Evolutionary conservation across 2,113 vertebrate species (phyloP).

Genomic region (Aleadryas rufinucha): DNA sequence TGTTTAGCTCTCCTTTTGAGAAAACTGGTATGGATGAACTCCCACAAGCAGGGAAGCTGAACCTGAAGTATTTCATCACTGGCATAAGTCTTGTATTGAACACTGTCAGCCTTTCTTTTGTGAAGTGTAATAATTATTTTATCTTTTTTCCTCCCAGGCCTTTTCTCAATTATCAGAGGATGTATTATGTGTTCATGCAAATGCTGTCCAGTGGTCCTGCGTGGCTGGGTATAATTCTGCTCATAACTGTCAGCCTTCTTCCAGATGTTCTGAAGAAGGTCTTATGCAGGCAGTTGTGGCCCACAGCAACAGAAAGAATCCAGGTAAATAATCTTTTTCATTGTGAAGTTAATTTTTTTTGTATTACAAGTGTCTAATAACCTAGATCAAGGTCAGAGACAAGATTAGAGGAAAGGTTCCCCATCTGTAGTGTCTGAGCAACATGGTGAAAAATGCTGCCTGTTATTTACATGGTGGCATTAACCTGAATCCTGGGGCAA

Average conservation of each 20-base stretch:
- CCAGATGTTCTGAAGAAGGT: conserved; percentile 95
- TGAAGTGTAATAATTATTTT: background rate
- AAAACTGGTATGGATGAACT: background rate
- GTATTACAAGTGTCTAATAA: background rate
- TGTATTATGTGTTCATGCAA: conserved; percentile 98
- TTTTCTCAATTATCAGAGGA: conserved; percentile 97
- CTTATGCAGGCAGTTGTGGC: conserved; percentile 89
- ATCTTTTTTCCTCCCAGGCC: conserved; percentile 77
- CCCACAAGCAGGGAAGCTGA: background rate
- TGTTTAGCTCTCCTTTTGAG: background rate
- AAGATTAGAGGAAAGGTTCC: background rate
- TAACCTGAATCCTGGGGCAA: background rate
- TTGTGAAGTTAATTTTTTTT: background rate
- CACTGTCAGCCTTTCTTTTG: background rate
- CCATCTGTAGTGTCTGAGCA: background rate
- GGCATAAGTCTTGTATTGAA: background rate
- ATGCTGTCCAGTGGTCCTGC: conserved; percentile 95
- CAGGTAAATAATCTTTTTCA: conserved; percentile 77
- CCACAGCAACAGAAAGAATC: conserved; percentile 89
- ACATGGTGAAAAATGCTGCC: background rate
- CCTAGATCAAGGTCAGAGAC: background rate
- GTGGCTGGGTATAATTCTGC: conserved; percentile 91
- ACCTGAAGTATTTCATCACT: background rate
- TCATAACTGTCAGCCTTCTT: conserved; percentile 89
- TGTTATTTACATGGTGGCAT: background rate